These are phyloP conservation scores for Pentalonia nigronervosa DNA, from an alignment of 1,140 invertebrate genomes.

Conservation along the genomic window DNA sequence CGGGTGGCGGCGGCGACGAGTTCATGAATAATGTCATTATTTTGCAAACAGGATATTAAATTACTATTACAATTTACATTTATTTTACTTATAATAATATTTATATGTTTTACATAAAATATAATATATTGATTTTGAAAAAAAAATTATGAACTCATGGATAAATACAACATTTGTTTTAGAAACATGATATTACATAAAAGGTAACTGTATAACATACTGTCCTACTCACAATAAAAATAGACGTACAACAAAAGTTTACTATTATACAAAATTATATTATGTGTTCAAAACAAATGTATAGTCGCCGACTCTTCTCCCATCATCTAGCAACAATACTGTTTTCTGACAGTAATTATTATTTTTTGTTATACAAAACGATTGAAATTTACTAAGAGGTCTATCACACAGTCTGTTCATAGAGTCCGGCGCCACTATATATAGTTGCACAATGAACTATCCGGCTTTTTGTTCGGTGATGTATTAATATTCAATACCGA, in stretches of 20 bases:
- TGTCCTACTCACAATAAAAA: background rate
- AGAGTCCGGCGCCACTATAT: background rate
- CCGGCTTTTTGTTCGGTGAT: background rate
- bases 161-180: background rate
- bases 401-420: too few species aligned
- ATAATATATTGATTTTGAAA: background rate
- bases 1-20: background rate
- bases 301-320: background rate
- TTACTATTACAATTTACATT: slow-evolving; percentile 9
- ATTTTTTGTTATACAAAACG: background rate
- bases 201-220: background rate
- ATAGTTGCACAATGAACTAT: background rate
- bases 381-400: background rate
- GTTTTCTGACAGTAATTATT: background rate
- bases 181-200: background rate
- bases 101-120: background rate
- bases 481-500: background rate
- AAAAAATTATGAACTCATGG: background rate
- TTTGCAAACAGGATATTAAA: slow-evolving; percentile 36
- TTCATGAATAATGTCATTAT: slow-evolving; percentile 36
- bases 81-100: background rate
- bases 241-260: background rate
- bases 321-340: background rate
- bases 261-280: background rate
- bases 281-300: background rate